Evolutionary conservation across 2,888 invertebrate species (phyloP).

Genomic region (Synanthedon vespiformis): DNA sequence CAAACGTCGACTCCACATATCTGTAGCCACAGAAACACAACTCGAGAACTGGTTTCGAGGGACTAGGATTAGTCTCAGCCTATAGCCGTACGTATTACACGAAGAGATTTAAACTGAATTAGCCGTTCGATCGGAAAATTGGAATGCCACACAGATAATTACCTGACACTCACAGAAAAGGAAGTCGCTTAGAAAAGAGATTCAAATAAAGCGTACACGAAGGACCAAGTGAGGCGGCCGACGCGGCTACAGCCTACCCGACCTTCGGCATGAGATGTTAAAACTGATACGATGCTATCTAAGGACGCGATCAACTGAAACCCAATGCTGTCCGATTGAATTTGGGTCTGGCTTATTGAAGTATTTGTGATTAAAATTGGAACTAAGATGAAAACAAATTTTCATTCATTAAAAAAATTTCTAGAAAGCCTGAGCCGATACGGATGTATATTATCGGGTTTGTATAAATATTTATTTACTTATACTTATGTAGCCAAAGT

Average conservation of each 20-base stretch:
- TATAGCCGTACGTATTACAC: slow-evolving; percentile 58
- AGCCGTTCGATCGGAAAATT: slow-evolving; percentile 71
- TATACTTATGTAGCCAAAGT: too few species aligned
- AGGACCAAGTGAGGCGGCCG: slow-evolving; percentile 46
- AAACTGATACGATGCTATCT: slow-evolving; percentile 24
- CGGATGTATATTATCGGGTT: too few species aligned
- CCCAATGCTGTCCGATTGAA: slow-evolving; percentile 46
- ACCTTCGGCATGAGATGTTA: slow-evolving; percentile 41
- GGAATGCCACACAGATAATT: slow-evolving; percentile 71
- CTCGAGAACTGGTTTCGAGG: slow-evolving; percentile 41
- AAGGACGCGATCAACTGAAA: slow-evolving; percentile 38
- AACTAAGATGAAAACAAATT: too few species aligned
- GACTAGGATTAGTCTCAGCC: slow-evolving; percentile 61
- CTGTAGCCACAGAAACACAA: slow-evolving; percentile 15
- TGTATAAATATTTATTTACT: too few species aligned
- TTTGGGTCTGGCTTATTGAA: slow-evolving; percentile 24
- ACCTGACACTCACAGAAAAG: slow-evolving; percentile 71
- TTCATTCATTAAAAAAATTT: too few species aligned
- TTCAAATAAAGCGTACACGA: slow-evolving; percentile 63
- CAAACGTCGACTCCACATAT: slow-evolving; percentile 27
- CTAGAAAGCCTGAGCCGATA: too few species aligned
- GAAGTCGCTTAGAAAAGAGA: slow-evolving; percentile 62
- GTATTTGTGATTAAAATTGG: slow-evolving; percentile 21
- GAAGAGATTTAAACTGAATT: slow-evolving; percentile 70
- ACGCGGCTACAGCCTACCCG: slow-evolving; percentile 12